These are phyloP conservation scores for Falco punctatus DNA, from an alignment of 2,113 vertebrate genomes.

Conservation along the genomic window DNA sequence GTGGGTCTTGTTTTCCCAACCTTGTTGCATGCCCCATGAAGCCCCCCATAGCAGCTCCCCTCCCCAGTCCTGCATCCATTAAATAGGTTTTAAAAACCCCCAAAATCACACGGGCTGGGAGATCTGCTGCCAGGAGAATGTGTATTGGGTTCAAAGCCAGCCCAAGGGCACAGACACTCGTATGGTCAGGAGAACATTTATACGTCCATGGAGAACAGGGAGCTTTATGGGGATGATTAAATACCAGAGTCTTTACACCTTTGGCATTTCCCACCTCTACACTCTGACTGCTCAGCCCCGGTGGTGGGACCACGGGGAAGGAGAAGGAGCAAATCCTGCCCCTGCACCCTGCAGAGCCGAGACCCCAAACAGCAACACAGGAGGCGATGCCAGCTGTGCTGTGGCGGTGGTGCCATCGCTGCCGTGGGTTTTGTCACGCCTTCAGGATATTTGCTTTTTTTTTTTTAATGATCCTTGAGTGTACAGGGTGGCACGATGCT, in stretches of 20 bases:
- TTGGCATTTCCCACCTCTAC: not conserved
- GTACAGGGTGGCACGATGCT: accelerated
- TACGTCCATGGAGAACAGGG: accelerated
- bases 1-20: not conserved
- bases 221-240: not conserved
- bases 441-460: not conserved
- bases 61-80: accelerated
- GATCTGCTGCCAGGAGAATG: not conserved
- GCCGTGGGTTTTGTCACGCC: accelerated
- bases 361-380: not conserved
- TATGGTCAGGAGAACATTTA: not conserved
- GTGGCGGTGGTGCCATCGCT: accelerated
- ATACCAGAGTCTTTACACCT: not conserved
- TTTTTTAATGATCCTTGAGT: not conserved
- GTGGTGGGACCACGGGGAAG: not conserved
- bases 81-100: not conserved
- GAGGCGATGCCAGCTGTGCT: not conserved
- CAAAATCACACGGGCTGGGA: not conserved
- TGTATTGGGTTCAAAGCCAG: not conserved
- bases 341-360: no score
- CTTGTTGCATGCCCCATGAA: not conserved
- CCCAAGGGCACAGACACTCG: accelerated
- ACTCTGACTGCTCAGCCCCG: accelerated
- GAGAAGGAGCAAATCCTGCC: not conserved
- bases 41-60: not conserved